A percentile compares a stretch with the other conserved stretches of the same genome.
Evolutionary conservation across 1,140 invertebrate genomes (phyloP).

Genomic region (Yoshiicerus persimilis): DNA sequence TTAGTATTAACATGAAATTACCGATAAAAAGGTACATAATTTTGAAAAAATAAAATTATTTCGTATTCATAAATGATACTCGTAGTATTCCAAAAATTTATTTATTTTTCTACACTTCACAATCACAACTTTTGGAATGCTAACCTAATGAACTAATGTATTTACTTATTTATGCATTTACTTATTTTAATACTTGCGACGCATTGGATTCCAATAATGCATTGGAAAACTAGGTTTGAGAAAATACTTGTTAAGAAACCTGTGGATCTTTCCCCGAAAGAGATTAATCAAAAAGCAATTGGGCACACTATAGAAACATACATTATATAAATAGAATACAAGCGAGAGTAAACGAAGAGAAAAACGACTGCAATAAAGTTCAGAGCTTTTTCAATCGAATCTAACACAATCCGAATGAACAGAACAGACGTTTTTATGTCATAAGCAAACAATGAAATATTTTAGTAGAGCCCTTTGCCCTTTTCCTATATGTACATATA

Average conservation of each 20-base stretch:
- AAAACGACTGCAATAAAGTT: neutral
- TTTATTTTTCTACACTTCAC: too few species aligned
- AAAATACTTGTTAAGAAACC: neutral
- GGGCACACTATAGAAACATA: neutral
- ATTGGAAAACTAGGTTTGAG: neutral
- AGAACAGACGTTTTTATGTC: neutral
- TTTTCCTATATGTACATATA: neutral
- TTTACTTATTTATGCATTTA: too few species aligned
- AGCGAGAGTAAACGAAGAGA: neutral
- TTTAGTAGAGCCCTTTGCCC: neutral
- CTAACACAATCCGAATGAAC: neutral
- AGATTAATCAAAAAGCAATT: neutral
- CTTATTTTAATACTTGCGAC: too few species aligned
- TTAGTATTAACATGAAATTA: neutral
- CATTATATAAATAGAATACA: neutral
- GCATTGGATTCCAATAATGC: too few species aligned
- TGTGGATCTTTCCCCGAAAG: neutral
- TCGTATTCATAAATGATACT: too few species aligned
- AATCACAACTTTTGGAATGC: too few species aligned
- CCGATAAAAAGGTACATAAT: neutral
- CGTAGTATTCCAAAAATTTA: too few species aligned
- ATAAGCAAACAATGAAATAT: neutral
- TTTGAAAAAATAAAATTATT: too few species aligned
- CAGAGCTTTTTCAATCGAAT: neutral
- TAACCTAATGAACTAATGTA: too few species aligned